These are phyloP conservation scores for Metaphire vulgaris DNA, from an alignment of 1,140 invertebrate genomes.

Conservation along the genomic window DNA sequence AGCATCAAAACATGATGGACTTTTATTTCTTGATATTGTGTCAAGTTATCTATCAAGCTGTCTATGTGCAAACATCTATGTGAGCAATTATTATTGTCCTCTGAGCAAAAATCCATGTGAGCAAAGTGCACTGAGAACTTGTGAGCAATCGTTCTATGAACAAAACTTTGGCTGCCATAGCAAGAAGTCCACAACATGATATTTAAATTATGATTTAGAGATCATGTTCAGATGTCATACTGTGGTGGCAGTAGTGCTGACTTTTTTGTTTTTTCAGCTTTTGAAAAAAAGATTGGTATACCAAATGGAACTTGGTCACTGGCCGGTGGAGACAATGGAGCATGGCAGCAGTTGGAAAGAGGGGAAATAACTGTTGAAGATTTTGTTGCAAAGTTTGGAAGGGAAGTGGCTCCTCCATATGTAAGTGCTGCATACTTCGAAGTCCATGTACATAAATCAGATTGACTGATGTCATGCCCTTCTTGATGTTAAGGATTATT, in stretches of 20 bases:
- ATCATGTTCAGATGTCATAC: no score
- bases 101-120: no score
- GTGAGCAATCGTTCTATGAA: background rate
- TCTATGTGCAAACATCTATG: no score
- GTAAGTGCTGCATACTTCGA: background rate
- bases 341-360: slow-evolving; percentile 45
- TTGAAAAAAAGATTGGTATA: slow-evolving; percentile 37
- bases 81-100: no score
- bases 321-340: slow-evolving; percentile 36
- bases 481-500: background rate
- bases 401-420: slow-evolving; percentile 30
- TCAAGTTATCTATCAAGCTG: no score
- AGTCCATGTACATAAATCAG: background rate
- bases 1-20: no score
- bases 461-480: background rate
- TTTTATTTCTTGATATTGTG: no score
- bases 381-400: slow-evolving; percentile 41
- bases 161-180: background rate
- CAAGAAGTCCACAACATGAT: no score
- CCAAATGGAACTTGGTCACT: slow-evolving; percentile 35
- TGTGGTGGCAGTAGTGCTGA: background rate
- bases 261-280: slow-evolving; percentile 31
- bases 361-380: slow-evolving; percentile 41
- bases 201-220: no score
- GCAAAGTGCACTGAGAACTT: background rate